phyloP scores from a whole-genome alignment of 2,888 invertebrate species.

The Tryphoninae sp. region DNA sequence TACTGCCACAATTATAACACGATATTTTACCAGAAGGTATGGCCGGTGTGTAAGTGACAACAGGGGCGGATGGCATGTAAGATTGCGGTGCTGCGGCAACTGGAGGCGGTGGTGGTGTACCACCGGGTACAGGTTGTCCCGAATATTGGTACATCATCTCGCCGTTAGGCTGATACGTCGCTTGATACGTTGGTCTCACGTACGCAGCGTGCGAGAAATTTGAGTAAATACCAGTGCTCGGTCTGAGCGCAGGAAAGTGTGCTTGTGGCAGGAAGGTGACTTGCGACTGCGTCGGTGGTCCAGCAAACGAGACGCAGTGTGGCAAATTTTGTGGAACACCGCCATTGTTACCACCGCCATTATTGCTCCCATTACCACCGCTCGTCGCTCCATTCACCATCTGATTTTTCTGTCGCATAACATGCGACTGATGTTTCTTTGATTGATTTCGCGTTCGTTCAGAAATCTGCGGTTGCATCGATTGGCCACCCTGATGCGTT shows the following conservation, averaged over 20 bases:
- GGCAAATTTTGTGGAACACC: slow-evolving; percentile 73
- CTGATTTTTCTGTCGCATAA: slow-evolving; percentile 78
- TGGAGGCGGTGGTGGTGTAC: slow-evolving; percentile 71
- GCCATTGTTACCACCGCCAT: slow-evolving; percentile 39
- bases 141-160: slow-evolving; percentile 81
- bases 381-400: slow-evolving; percentile 77
- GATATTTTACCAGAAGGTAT: slow-evolving; percentile 86
- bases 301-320: slow-evolving; percentile 73
- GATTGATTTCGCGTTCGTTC: slow-evolving; percentile 72
- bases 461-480: slow-evolving; percentile 63
- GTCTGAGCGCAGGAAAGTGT: slow-evolving; percentile 78
- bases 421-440: slow-evolving; percentile 75
- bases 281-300: slow-evolving; percentile 76
- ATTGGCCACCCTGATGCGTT: slow-evolving; percentile 80
- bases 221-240: slow-evolving; percentile 77
- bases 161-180: slow-evolving; percentile 82
- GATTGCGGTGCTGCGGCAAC: slow-evolving; percentile 75
- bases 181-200: slow-evolving; percentile 80
- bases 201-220: slow-evolving; percentile 78
- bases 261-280: slow-evolving; percentile 77
- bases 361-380: slow-evolving; percentile 52
- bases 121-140: slow-evolving; percentile 74
- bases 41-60: slow-evolving; percentile 80
- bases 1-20: slow-evolving; percentile 96
- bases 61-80: slow-evolving; percentile 75